Base-by-base conservation (phyloP, 2,888 invertebrate species). In the Terebella lapidaria region DNA sequence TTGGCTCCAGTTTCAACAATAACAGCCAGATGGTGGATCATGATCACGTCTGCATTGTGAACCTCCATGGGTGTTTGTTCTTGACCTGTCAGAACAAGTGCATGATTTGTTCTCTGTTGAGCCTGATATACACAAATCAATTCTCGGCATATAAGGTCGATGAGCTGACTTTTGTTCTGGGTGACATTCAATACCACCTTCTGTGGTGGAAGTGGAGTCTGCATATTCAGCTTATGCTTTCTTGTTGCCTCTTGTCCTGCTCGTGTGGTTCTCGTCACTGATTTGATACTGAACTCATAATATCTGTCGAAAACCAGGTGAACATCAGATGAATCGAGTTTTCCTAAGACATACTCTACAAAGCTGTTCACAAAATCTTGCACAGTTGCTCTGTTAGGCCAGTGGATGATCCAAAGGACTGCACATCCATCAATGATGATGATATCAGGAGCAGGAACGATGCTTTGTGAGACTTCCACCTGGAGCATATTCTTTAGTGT, bases 401-500 rank as follows among this genome's bases (percentile, higher is more conserved):
- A 49, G 5, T 49, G 15, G 10, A 49, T 22, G 10, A n/a, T 22
- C 49, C 49, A 49, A n/a, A 49, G 49, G 5, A 49, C 5, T 22
- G 49, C 49, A 22, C 49, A n/a, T 49, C 49, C 49, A 22, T 49
- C 49, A 20, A 49, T 49, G 49, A 49, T 22, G 5, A 20, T 10
- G 10, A 22, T 24, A 10, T 49, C n/a, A 20, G 18, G 10, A n/a
- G 10, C 5, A 10, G 49, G 10, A 10, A 10, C 10, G 10, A 24
- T 49, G 5, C 49, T 15, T 10, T 5, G 5, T 26, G 56, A 47
- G 5, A 51, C 42, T 49, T 61, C 60, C 58, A 57, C 62, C 46
- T 62, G 62, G 3, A 60, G 56, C 52, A 61, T 56, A 28, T 26
- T 51, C 49, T 60, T 62, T 22, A 62, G 25, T 24, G 45, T 42